Base-by-base conservation (phyloP, 2,888 invertebrate genomes). In the Zonitis immaculata region DNA sequence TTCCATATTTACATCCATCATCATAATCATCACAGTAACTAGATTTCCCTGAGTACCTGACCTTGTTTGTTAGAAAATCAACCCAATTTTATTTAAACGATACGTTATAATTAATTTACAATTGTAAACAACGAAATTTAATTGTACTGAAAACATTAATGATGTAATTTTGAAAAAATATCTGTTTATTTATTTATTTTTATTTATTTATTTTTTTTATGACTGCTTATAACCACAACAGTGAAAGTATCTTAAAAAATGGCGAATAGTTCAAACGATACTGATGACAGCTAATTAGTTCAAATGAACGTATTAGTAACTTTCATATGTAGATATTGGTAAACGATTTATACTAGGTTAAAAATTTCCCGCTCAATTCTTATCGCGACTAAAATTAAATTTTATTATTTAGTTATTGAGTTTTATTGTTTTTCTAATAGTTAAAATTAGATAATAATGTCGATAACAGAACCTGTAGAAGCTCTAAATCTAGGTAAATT, bases 401-500 rank as follows among this genome's bases (percentile, higher is more conserved):
- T n/a, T n/a, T n/a, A n/a, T n/a, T n/a, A n/a, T n/a, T n/a, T n/a
- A n/a, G n/a, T n/a, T n/a, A n/a, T n/a, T n/a, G n/a, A n/a, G n/a
- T n/a, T n/a, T n/a, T n/a, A n/a, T n/a, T n/a, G n/a, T n/a, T n/a
- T n/a, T n/a, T n/a, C n/a, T n/a, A n/a, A n/a, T n/a, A n/a, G n/a
- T n/a, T 25, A 44, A 12, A 20, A 5, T 44, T 7, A 22, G n/a
- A 14, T 11, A 27, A 52, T 35, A 43, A 56, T 56, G 56, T 56
- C 56, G 8, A 39, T 52, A 43, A 52, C 47, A 6, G 60, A 80
- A 65, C 80, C 80, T 27, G 72, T 78, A 42, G 78, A 79, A 47
- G 80, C 81, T 2, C 65, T 82, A 52, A 81, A 75, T 68, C 72
- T 81, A 63, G 81, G 81, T 81, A 73, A 76, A 61, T 22, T 48